Percentiles rank a stretch among this genome's conserved stretches.
phyloP scores from a whole-genome alignment of 2,888 invertebrate species.

The Apamea anceps region DNA sequence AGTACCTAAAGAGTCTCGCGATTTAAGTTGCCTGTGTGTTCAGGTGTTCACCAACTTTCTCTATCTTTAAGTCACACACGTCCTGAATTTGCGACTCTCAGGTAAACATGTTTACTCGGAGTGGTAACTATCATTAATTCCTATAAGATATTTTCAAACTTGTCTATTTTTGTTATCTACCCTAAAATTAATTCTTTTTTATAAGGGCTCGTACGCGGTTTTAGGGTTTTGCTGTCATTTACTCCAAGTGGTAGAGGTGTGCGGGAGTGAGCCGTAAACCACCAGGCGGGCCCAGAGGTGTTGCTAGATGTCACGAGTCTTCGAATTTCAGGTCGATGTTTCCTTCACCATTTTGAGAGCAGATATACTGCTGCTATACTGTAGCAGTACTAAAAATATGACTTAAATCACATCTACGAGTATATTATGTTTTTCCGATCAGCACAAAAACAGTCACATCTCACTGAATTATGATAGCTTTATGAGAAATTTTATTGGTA shows the following conservation, averaged over 20 bases:
- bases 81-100: neutral
- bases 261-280: no score
- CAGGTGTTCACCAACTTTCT: slow-evolving; percentile 17
- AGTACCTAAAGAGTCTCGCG: neutral
- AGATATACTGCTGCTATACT: no score
- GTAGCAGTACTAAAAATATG: slow-evolving; percentile 14
- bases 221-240: neutral
- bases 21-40: neutral
- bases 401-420: neutral
- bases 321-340: no score
- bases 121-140: slow-evolving; percentile 10
- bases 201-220: neutral
- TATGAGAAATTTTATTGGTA: slow-evolving; percentile 20
- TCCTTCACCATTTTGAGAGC: no score
- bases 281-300: no score
- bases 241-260: neutral
- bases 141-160: neutral
- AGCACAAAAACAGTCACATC: slow-evolving; percentile 28
- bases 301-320: no score
- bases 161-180: neutral
- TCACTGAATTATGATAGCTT: neutral
- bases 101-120: slow-evolving; percentile 43
- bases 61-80: neutral
- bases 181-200: neutral
- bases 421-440: slow-evolving; percentile 17